phyloP scores from a whole-genome alignment of 2,797 vertebrate species.

The Callimico goeldii region DNA sequence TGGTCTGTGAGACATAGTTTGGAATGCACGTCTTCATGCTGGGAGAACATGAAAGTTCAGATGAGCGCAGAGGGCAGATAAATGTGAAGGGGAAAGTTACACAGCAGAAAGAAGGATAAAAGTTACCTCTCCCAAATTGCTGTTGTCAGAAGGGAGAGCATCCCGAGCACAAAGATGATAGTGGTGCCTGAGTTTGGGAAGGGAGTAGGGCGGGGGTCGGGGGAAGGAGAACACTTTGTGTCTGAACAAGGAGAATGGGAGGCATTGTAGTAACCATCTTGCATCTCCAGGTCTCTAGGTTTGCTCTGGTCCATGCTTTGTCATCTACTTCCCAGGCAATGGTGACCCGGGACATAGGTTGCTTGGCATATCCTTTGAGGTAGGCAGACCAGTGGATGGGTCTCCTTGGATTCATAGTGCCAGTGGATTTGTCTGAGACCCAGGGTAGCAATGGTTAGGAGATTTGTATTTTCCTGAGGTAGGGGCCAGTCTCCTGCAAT shows the following conservation, averaged over 20 bases:
- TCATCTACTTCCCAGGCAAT: constrained; percentile 56
- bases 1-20: constrained; percentile 91
- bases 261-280: constrained; percentile 71
- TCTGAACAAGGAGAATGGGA: constrained; percentile 72
- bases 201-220: neutral
- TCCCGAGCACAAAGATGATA: constrained; percentile 79
- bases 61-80: constrained; percentile 92
- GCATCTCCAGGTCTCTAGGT: constrained; percentile 66
- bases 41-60: constrained; percentile 91
- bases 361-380: constrained; percentile 47
- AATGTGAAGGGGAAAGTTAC: constrained; percentile 89
- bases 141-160: constrained; percentile 83
- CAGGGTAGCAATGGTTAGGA: neutral
- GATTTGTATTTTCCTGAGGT: neutral
- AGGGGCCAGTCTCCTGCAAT: constrained; percentile 44
- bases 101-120: constrained; percentile 87
- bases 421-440: neutral
- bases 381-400: neutral
- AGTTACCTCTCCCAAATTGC: constrained; percentile 86
- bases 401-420: neutral
- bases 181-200: constrained; percentile 64
- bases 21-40: constrained; percentile 91
- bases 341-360: constrained; percentile 65
- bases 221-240: constrained; percentile 37
- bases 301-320: constrained; percentile 63